Percentiles rank a stretch among this genome's conserved stretches.
phyloP scores from a whole-genome alignment of 1,140 invertebrate genomes.

The Drosophila azteca region DNA sequence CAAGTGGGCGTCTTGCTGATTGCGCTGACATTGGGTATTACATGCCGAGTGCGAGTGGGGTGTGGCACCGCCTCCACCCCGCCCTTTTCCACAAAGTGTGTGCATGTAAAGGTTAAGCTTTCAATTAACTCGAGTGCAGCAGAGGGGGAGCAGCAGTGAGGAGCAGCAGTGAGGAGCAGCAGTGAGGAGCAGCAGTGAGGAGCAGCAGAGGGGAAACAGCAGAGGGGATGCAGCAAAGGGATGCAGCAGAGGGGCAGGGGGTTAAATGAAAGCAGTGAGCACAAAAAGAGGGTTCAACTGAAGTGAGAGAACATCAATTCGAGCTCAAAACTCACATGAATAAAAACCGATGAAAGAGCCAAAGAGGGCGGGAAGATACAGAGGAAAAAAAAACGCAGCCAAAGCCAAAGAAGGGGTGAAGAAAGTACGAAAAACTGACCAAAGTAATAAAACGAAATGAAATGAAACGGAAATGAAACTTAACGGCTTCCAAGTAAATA shows the following conservation, averaged over 20 bases:
- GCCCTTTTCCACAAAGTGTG: slow-evolving; percentile 15
- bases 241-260: background rate
- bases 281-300: background rate
- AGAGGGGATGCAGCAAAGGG: background rate
- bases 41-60: slow-evolving; percentile 10
- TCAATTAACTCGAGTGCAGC: slow-evolving; percentile 69
- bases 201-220: background rate
- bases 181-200: too few species aligned
- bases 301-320: slow-evolving; percentile 27
- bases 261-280: background rate
- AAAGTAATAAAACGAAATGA: slow-evolving; percentile 78
- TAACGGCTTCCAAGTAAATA: slow-evolving; percentile 77
- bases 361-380: background rate
- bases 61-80: slow-evolving; percentile 6
- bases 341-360: slow-evolving; percentile 21
- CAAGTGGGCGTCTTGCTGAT: slow-evolving; percentile 44
- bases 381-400: too few species aligned
- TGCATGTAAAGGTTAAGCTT: slow-evolving; percentile 70
- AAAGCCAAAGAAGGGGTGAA: background rate
- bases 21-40: slow-evolving; percentile 55
- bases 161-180: too few species aligned
- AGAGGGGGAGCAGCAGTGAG: background rate
- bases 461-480: slow-evolving; percentile 81
- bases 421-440: slow-evolving; percentile 63
- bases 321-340: slow-evolving; percentile 51